Evolutionary conservation across 2,888 invertebrate genomes (phyloP).

Genomic region (Bibio marci): DNA sequence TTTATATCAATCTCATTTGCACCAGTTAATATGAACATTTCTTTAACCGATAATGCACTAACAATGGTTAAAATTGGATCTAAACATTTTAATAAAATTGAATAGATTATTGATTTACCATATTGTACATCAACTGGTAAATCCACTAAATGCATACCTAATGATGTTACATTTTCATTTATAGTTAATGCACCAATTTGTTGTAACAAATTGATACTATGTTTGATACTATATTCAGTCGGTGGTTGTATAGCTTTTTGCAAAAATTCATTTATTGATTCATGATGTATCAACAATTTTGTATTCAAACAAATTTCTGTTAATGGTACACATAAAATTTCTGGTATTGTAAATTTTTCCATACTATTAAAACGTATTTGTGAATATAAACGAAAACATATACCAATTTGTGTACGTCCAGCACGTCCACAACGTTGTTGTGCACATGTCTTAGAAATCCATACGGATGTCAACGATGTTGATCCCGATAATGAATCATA

Average conservation of each 20-base stretch:
- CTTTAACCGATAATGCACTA: constrained; percentile 60
- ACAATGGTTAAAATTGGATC: constrained; percentile 86
- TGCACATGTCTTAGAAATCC: constrained; percentile 80
- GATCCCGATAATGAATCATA: constrained; percentile 69
- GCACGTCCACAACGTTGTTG: constrained; percentile 78
- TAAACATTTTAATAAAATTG: constrained; percentile 77
- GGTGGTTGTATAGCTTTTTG: constrained; percentile 77
- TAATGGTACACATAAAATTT: constrained; percentile 75
- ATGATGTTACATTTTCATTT: constrained; percentile 70
- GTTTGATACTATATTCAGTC: constrained; percentile 52
- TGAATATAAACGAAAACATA: constrained; percentile 71
- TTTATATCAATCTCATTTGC: constrained; percentile 35
- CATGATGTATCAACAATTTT: constrained; percentile 58
- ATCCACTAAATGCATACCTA: constrained; percentile 80
- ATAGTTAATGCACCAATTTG: constrained; percentile 72
- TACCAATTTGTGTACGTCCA: constrained; percentile 66
- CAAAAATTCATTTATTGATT: constrained; percentile 66
- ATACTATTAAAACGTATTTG: constrained; percentile 48
- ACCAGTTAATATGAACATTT: constrained; percentile 63
- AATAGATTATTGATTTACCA: constrained; percentile 82
- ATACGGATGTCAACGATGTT: constrained; percentile 55
- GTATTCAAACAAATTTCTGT: constrained; percentile 75
- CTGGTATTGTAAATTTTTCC: constrained; percentile 60
- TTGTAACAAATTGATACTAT: constrained; percentile 49
- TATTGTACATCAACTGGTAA: constrained; percentile 81